phyloP scores from a whole-genome alignment of 2,113 vertebrate species.

The Chaetura pelagica region DNA sequence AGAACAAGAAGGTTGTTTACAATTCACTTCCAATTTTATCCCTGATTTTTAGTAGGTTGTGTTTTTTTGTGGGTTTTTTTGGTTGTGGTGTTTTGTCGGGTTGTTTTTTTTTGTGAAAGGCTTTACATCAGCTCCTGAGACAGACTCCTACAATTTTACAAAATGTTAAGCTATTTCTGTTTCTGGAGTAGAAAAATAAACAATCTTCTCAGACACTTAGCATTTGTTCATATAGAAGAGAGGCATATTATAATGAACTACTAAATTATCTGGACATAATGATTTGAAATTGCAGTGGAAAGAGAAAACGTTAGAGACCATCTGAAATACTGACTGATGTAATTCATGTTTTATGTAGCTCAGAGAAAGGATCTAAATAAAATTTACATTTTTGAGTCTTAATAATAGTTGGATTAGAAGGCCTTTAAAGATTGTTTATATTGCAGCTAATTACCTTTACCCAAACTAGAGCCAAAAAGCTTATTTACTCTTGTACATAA shows the following conservation, averaged over 20 bases:
- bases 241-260: not conserved
- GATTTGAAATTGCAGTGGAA: not conserved
- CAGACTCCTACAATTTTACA: not conserved
- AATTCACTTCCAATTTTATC: not conserved
- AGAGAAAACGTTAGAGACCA: not conserved
- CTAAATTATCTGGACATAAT: not conserved
- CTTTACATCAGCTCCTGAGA: not conserved
- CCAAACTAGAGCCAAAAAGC: not conserved
- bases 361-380: not conserved
- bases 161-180: not conserved
- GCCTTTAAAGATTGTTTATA: not conserved
- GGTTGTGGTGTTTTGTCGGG: too few relatives aligned
- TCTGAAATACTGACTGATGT: not conserved
- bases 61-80: too few relatives aligned
- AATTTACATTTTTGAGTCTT: not conserved
- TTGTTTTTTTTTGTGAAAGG: not conserved
- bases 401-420: not conserved
- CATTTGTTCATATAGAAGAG: not conserved
- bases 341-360: not conserved
- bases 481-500: not conserved
- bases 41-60: not conserved
- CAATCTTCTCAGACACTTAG: not conserved
- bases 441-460: not conserved
- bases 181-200: not conserved
- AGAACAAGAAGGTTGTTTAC: not conserved